These are phyloP conservation scores for Sciurus niger DNA, from an alignment of 2,113 vertebrate genomes.

Conservation along the genomic window DNA sequence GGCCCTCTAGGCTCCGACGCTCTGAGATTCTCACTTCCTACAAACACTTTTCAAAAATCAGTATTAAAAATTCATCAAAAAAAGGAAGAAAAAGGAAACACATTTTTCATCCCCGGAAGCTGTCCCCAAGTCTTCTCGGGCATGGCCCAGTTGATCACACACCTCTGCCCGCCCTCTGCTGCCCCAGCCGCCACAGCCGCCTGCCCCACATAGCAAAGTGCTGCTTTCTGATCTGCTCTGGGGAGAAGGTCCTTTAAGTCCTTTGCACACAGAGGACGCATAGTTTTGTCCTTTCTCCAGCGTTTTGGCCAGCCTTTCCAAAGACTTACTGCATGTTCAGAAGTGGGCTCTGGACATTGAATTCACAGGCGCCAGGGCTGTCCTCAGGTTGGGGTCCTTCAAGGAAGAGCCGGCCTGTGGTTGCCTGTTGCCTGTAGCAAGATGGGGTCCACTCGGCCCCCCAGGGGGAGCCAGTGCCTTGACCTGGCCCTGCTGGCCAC, in stretches of 20 bases:
- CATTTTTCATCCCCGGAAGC: neutral
- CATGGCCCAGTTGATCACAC: neutral
- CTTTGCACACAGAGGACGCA: rapidly evolving
- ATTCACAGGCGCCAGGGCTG: rapidly evolving
- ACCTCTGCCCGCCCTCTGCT: neutral
- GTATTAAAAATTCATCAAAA: neutral
- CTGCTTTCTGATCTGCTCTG: rapidly evolving
- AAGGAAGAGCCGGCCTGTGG: neutral
- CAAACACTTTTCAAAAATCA: neutral
- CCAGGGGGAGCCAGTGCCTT: neutral
- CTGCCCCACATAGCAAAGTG: too few relatives aligned
- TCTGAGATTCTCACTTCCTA: neutral
- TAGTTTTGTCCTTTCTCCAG: rapidly evolving
- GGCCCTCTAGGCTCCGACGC: neutral
- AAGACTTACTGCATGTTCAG: rapidly evolving
- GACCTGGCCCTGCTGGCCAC: rapidly evolving
- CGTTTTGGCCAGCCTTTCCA: rapidly evolving
- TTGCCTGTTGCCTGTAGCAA: too few relatives aligned
- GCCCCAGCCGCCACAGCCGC: too few relatives aligned
- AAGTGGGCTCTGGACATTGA: rapidly evolving
- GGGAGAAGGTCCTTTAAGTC: neutral
- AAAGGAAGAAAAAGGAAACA: neutral
- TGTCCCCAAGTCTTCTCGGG: neutral
- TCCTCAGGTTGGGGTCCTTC: neutral
- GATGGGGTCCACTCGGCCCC: rapidly evolving